Conservation (phyloP, 2,797 vertebrate genomes). For the Coregonus suidteri region DNA sequence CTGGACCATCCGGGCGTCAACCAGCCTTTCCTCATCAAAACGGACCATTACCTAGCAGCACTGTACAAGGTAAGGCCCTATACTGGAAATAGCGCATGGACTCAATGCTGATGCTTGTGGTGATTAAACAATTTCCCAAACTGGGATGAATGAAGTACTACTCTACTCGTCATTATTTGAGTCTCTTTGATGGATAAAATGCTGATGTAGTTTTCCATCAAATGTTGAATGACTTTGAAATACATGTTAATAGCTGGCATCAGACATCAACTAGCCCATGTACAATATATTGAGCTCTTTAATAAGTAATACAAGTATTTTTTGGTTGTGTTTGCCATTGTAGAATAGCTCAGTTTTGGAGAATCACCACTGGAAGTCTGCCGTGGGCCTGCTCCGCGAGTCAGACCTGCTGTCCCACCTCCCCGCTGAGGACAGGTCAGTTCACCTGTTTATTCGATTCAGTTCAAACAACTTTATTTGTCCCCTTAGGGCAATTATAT, state of each 20-base stretch:
- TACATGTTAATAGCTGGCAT: background rate
- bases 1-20: constrained; percentile 86
- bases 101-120: background rate
- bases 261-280: background rate
- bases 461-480: background rate
- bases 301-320: background rate
- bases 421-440: constrained; percentile 80
- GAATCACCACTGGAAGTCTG: constrained; percentile 87
- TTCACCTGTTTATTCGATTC: background rate
- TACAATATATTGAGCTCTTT: background rate
- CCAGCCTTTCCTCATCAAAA: constrained; percentile 86
- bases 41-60: constrained; percentile 85
- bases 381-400: constrained; percentile 83
- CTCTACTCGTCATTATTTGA: background rate
- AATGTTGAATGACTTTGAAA: background rate
- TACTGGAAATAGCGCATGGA: background rate
- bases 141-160: background rate
- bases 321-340: constrained; percentile 22
- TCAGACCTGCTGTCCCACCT: constrained; percentile 83
- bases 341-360: constrained; percentile 87
- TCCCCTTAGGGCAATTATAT: background rate
- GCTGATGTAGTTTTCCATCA: background rate
- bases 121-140: background rate
- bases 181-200: background rate
- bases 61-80: constrained; percentile 80